Evolutionary conservation across 1,140 invertebrate species (phyloP), one percentile per base, ranked within the genome.

Genomic region (Calephelis nemesis): DNA sequence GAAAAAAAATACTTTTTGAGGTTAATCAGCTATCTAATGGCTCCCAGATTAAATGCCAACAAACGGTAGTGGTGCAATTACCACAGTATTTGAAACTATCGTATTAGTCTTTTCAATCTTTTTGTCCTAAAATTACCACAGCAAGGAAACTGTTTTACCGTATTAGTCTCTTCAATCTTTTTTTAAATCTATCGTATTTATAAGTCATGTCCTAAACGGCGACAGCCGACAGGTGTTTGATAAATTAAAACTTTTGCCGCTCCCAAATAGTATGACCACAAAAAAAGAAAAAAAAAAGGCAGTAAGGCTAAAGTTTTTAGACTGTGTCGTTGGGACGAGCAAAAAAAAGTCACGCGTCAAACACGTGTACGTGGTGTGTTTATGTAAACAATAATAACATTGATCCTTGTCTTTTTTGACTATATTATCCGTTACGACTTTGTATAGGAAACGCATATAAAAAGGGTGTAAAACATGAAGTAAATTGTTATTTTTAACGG

Each of bases 401-500:
- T 65, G 45, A 49, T 60, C 63, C n/a, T 58, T 69, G 50, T 49
- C 42, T 67, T 73, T 66, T 62, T 19, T 47, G 70, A 50, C 68
- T 69, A 78, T 82, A 45, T 81, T 68, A 82, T 67, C 74, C 78
- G 77, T 79, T 75, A 83, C 82, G 67, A 71, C 69, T 73, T 67
- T 62, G 64, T 74, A 71, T 68, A 70, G 68, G 72, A 72, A 64
- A 67, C 52, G 40, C 50, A 54, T 42, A 65, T 65, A 54, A 70
- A 72, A 80, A 71, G 70, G 69, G 74, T 77, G 78, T 84, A 77
- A 76, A 87, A 84, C 82, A 83, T 74, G 71, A 54, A 71, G 76
- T 83, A 80, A 81, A 84, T 84, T 87, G 78, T 85, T 86, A 85
- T 86, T 88, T 87, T 87, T 83, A 83, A 83, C 81, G 81, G 81